Percentiles rank a stretch among this genome's conserved stretches.
These are phyloP conservation scores for Syngnathus scovelli DNA, from an alignment of 2,113 vertebrate genomes.

Conservation along the genomic window DNA sequence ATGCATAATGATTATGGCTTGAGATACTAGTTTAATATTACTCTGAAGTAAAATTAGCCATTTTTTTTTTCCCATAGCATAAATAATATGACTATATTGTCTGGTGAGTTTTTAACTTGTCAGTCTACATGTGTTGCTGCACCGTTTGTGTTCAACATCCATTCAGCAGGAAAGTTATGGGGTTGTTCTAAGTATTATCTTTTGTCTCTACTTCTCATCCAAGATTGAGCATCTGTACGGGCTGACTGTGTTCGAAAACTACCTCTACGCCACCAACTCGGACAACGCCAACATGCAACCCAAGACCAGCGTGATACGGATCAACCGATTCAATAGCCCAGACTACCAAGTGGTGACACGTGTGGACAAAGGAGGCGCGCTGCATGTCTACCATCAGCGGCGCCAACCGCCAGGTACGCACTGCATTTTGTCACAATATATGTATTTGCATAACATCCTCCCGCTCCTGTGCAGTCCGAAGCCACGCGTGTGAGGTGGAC, in stretches of 20 bases:
- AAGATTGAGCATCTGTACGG: conserved; percentile 90
- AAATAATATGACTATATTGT: too few species aligned
- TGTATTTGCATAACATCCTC: not conserved
- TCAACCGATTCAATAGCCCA: conserved; percentile 96
- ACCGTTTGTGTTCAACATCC: too few species aligned
- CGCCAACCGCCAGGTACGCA: conserved; percentile 86
- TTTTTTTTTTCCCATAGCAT: too few species aligned
- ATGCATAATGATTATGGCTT: not conserved
- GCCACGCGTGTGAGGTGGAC: conserved; percentile 88
- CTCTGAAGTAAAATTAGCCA: too few species aligned
- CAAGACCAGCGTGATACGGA: conserved; percentile 92
- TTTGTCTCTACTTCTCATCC: not conserved
- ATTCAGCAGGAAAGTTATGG: too few species aligned
- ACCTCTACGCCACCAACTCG: conserved; percentile 94
- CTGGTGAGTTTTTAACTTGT: too few species aligned
- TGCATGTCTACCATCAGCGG: conserved; percentile 95
- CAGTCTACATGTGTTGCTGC: too few species aligned
- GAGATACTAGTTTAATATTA: too few species aligned
- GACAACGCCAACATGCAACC: conserved; percentile 94
- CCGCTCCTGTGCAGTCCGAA: conserved; percentile 73
- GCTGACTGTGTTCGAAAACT: conserved; percentile 94
- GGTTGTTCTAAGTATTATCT: not conserved
- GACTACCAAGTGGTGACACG: conserved; percentile 96
- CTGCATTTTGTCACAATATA: not conserved
- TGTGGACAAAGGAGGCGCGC: conserved; percentile 91